Evolutionary conservation across 2,113 vertebrate species (phyloP), one percentile per base, ranked within the genome.

Genomic region (Ophthalmolycus amberensis): DNA sequence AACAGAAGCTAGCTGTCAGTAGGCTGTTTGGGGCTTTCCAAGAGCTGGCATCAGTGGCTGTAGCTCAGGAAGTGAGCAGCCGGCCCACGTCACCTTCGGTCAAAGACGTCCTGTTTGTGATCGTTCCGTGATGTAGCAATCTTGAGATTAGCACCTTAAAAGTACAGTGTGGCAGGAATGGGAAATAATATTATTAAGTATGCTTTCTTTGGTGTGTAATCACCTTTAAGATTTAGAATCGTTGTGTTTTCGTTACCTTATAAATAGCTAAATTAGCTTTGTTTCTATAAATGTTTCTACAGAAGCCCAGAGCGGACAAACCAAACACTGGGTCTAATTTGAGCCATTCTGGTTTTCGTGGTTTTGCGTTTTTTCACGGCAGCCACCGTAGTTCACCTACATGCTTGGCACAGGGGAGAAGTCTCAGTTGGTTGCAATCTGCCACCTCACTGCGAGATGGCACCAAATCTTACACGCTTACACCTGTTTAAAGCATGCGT

Each of bases 1-100:
- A 56, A 84, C 38, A 9, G 37, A 42, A 67, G 40, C 40, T 67
- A 64, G 20, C 54, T 72, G 63, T n/a, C 69, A 25, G n/a, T 20
- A n/a, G 44, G 25, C 11, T 22, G n/a, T 75, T 54, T 48, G 15
- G 67, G 25, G 46, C 22, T 71, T 67, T 71, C 9, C 15, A n/a
- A 62, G 50, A 25, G 9, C 50, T 58, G 15, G 9, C 60, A 58
- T 64, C 79, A 58, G 52, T 0, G 20, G n/a, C 70, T 32, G 3
- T 25, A 68, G 65, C 32, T 66, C 46, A 56, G 38, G 42, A 44
- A 29, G 66, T n/a, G 54, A 63, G 59, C 25, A 6, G 9, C 6
- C 20, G n/a, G 22, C 37, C 15, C 27, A 46, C 22, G 63, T 11
- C 1, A 6, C 6, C 1, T 34, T 40, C n/a, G 14, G 9, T 18